Evolutionary conservation across 2,888 invertebrate genomes (phyloP).

Genomic region (Eupithecia tripunctaria): DNA sequence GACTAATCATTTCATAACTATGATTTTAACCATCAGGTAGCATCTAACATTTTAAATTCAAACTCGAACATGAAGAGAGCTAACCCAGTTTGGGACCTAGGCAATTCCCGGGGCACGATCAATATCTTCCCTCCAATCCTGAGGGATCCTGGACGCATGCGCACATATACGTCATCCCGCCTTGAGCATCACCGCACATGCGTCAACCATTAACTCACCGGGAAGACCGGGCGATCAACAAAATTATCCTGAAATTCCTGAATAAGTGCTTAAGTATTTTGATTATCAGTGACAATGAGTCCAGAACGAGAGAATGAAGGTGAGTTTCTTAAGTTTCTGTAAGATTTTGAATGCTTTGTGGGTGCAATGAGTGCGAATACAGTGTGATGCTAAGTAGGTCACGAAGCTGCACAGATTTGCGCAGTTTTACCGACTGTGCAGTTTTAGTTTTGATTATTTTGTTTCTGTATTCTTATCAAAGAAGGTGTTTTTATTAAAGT

Average conservation of each 20-base stretch:
- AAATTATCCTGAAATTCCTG: conserved; percentile 35
- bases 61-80: not conserved
- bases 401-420: not conserved
- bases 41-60: not conserved
- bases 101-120: conserved; percentile 62
- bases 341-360: not conserved
- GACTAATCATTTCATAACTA: not conserved
- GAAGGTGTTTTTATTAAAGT: not conserved
- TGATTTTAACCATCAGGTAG: not conserved
- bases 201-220: conserved; percentile 40
- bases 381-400: not conserved
- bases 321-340: conserved; percentile 46
- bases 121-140: conserved; percentile 67
- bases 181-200: conserved; percentile 41
- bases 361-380: not conserved
- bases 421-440: not conserved
- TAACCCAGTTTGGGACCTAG: conserved; percentile 32
- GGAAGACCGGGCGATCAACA: conserved; percentile 57
- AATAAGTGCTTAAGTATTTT: conserved; percentile 30
- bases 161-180: conserved; percentile 58
- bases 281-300: conserved; percentile 58
- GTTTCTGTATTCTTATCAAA: not conserved
- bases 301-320: conserved; percentile 70
- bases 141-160: conserved; percentile 48
- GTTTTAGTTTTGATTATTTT: not conserved